These are phyloP conservation scores for Andrena haemorrhoa DNA, from an alignment of 2,888 invertebrate species.

Conservation along the genomic window DNA sequence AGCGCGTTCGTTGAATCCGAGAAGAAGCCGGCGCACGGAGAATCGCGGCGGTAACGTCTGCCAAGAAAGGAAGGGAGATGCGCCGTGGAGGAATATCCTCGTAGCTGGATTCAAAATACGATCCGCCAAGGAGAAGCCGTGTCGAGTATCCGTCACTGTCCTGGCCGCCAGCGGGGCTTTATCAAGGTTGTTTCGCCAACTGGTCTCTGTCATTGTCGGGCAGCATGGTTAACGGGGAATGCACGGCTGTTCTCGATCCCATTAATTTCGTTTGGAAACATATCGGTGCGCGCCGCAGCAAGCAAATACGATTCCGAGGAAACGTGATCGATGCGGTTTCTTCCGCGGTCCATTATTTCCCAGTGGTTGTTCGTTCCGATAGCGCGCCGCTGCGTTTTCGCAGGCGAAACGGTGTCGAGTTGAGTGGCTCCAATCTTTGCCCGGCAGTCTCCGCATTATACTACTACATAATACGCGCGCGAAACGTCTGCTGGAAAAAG, in stretches of 20 bases:
- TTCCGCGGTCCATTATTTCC: constrained; percentile 27
- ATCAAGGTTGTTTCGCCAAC: constrained; percentile 77
- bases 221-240: constrained; percentile 51
- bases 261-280: constrained; percentile 69
- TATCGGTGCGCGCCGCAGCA: constrained; percentile 28
- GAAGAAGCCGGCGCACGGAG: background rate
- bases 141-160: constrained; percentile 77
- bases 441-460: background rate
- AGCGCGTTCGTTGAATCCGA: background rate
- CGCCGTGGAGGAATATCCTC: constrained; percentile 19
- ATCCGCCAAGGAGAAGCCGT: constrained; percentile 36
- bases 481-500: background rate
- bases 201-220: constrained; percentile 78
- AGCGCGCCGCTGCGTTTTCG: background rate
- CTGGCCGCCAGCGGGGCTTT: constrained; percentile 64
- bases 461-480: background rate
- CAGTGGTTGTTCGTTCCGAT: background rate
- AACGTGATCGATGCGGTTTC: constrained; percentile 58
- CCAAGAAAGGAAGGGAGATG: constrained; percentile 6
- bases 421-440: background rate
- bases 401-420: too few species aligned
- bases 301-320: constrained; percentile 40
- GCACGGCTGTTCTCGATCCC: constrained; percentile 49
- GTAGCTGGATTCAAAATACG: constrained; percentile 62
- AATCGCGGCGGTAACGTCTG: background rate